Conservation (phyloP, 2,797 vertebrate species). For the Sandelia bainsii region DNA sequence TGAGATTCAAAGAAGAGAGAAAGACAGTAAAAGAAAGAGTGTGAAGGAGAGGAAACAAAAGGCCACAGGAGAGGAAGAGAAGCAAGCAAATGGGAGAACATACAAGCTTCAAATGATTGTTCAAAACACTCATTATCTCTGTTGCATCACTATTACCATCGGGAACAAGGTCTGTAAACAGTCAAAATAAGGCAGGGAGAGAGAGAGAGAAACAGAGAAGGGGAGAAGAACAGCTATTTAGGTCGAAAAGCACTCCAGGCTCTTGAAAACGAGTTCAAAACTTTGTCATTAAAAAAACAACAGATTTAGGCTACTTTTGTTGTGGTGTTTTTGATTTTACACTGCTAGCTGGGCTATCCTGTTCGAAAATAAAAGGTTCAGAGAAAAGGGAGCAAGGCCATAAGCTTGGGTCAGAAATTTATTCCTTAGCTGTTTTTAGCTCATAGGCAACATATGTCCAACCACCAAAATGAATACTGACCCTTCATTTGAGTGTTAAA, state of each 20-base stretch:
- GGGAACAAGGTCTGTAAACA: conserved; percentile 77
- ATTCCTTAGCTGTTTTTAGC: conserved; percentile 34
- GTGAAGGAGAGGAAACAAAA: conserved; percentile 54
- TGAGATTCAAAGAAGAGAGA: conserved; percentile 33
- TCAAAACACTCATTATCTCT: conserved; percentile 80
- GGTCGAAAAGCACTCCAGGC: conserved; percentile 81
- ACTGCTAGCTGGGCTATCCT: conserved; percentile 43
- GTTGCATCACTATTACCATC: conserved; percentile 79
- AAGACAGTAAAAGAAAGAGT: neutral
- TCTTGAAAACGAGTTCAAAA: conserved; percentile 75
- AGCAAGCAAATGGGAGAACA: conserved; percentile 69
- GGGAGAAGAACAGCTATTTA: conserved; percentile 70
- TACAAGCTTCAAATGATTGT: conserved; percentile 73
- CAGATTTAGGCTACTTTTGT: conserved; percentile 69
- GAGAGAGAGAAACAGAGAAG: conserved; percentile 25
- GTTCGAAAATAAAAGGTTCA: conserved; percentile 25
- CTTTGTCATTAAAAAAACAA: conserved; percentile 79
- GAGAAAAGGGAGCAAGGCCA: conserved; percentile 55
- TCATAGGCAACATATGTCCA: conserved; percentile 48
- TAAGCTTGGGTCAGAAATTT: conserved; percentile 46
- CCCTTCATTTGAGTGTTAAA: conserved; percentile 9
- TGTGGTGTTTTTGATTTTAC: conserved; percentile 67
- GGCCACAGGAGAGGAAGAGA: conserved; percentile 72
- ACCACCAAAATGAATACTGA: conserved; percentile 23
- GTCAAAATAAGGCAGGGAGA: conserved; percentile 58